Base-by-base conservation (phyloP, 2,113 vertebrate species). In the Columba janthina region DNA sequence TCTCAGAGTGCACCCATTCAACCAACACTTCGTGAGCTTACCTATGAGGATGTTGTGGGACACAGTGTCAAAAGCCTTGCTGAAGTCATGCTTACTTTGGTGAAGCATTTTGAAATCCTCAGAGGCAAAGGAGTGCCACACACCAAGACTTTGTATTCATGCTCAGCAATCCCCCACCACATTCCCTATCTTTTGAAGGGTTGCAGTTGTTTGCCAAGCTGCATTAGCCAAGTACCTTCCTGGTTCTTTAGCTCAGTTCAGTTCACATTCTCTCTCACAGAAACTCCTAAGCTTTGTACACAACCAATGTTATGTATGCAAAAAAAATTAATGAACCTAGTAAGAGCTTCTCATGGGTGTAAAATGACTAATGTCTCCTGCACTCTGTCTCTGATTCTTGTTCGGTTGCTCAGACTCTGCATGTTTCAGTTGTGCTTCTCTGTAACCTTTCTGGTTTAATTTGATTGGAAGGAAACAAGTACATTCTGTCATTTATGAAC, bases 241-340 rank as follows among this genome's bases (percentile, higher is more conserved):
- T 34, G 22, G 6, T 56, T 74, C 7, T 46, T 64, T 34, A 74
- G 9, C 29, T 70, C 34, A 24, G 14, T 42, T 67, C 31, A 2
- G 1, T 78, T 88, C 74, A 25, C 18, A 72, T 74, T 64, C 18
- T 48, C 15, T 34, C 32, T 40, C 40, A 38, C 24, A 65, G 8
- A 72, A 53, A 54, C 10, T 16, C 9, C 19, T 29, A 25, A 77
- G 46, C 16, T 76, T 75, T 56, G 19, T 24, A 48, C 16, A 53
- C 7, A 70, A 80, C 29, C 3, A 71, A 10, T 0, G 2, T 16
- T 53, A 60, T 4, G 2, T 9, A n/a, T 38, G 20, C 3, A 53
- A 74, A 87, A 64, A 48, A 14, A 0, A 15, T 34, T 48, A 32
- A 60, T 2, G 1, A 81, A 85, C 19, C 17, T 28, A 36, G 12